Evolutionary conservation across 2,888 invertebrate species (phyloP).

Genomic region (Pachydiplax longipennis): DNA sequence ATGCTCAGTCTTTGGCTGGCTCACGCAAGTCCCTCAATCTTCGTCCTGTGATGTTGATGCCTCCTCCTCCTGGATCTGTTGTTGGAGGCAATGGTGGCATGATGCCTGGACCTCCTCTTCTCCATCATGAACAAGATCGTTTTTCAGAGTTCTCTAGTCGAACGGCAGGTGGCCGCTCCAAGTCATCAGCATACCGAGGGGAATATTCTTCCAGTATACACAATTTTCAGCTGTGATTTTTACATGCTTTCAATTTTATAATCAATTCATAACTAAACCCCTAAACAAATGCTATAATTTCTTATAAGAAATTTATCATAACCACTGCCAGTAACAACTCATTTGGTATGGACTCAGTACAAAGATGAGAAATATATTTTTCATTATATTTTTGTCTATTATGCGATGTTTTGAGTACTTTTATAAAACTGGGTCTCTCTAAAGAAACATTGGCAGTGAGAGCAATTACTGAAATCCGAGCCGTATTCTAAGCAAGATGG

Average conservation of each 20-base stretch:
- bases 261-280: neutral
- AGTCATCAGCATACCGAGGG: constrained; percentile 65
- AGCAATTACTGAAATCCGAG: no score
- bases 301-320: neutral
- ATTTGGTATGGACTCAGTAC: no score
- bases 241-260: neutral
- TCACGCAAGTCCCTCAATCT: constrained; percentile 86
- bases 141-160: constrained; percentile 82
- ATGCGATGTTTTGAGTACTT: no score
- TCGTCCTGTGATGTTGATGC: constrained; percentile 85
- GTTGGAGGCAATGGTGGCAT: constrained; percentile 4
- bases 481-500: no score
- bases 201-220: constrained; percentile 73
- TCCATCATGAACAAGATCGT: constrained; percentile 72
- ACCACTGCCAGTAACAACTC: neutral
- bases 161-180: constrained; percentile 65
- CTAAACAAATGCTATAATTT: neutral
- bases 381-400: no score
- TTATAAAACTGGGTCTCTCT: no score
- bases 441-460: no score
- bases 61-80: constrained; percentile 59
- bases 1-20: constrained; percentile 78
- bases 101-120: constrained; percentile 56
- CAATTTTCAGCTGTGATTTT: constrained; percentile 70
- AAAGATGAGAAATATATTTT: no score